A percentile compares a stretch with the other conserved stretches of the same genome.
These are phyloP conservation scores for Halcyon smyrnensis DNA, from an alignment of 2,797 vertebrate species.

Conservation along the genomic window DNA sequence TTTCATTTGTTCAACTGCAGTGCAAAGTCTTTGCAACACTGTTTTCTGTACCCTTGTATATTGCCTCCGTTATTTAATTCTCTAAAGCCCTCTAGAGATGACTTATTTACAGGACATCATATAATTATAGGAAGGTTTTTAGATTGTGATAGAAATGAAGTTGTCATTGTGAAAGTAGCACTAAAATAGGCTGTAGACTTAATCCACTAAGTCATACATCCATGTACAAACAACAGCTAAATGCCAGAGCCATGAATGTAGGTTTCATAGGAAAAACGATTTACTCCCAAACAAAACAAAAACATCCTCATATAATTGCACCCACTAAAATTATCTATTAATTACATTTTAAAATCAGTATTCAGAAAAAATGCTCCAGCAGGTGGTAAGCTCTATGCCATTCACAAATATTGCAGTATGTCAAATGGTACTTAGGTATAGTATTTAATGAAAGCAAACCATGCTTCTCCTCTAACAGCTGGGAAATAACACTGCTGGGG, in stretches of 20 bases:
- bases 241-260: background rate
- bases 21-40: background rate
- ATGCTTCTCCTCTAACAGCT: background rate
- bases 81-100: background rate
- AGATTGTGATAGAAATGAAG: slow-evolving; percentile 11
- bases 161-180: background rate
- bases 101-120: slow-evolving; percentile 27
- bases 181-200: background rate
- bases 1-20: background rate
- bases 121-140: slow-evolving; percentile 12
- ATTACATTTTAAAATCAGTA: background rate
- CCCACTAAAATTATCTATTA: background rate
- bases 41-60: background rate
- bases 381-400: background rate
- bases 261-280: background rate
- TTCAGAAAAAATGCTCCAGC: background rate
- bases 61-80: background rate
- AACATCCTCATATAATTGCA: background rate
- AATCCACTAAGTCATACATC: background rate
- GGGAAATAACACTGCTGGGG: background rate
- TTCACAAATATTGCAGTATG: background rate
- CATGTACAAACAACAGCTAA: background rate
- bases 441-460: background rate
- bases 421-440: background rate
- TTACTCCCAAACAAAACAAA: background rate